Base-by-base conservation (phyloP, 2,888 invertebrate genomes). In the Pachydiplax longipennis region DNA sequence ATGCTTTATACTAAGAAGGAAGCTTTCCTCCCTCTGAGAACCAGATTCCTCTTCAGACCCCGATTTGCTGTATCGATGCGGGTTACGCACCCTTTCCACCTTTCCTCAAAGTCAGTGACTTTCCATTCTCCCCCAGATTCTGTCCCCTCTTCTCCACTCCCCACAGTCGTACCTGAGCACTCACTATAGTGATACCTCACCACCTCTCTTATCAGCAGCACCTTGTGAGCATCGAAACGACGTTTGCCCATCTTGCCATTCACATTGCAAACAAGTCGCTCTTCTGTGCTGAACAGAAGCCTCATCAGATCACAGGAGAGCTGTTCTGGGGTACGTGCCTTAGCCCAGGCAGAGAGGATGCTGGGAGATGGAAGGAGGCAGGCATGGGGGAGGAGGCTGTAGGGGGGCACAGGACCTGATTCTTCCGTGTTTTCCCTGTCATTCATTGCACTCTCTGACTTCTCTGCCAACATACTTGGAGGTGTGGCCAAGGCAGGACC, bases 201-300 rank as follows among this genome's bases (percentile, higher is more conserved):
- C 35, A 94, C 94, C 92, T 94, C 94, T 90, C 94, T 92, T 83
- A 94, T 94, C 81, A 94, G 92, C 82, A 94, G 94, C 91, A 94
- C 94, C 92, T 94, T 94, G 92, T 94, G 94, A 91, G 94, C 93
- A 92, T 94, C 94, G 92, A 94, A 94, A 92, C 94, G 94, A 91
- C 94, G 94, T 92, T 94, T 94, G 87, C 94, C 94, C 94, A 94
- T 94, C 93, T 94, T 94, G 83, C 94, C 94, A 92, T 94, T 94
- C 10, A 94, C 94, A 92, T 94, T 94, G 92, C 94, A 94, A 44
- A 94, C 92, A 91, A 94, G 94, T 92, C 94, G 93, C 92, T 94
- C 94, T 92, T 94, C 94, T 12, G 94, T 93, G 31, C 94, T 94
- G 92, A 94, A 94, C 48, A 94, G 92, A 80, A 94, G 93, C 92